Evolutionary conservation across 2,888 invertebrate genomes (phyloP), one percentile per base, ranked within the genome.

Genomic region (Dicyrtomina minuta): DNA sequence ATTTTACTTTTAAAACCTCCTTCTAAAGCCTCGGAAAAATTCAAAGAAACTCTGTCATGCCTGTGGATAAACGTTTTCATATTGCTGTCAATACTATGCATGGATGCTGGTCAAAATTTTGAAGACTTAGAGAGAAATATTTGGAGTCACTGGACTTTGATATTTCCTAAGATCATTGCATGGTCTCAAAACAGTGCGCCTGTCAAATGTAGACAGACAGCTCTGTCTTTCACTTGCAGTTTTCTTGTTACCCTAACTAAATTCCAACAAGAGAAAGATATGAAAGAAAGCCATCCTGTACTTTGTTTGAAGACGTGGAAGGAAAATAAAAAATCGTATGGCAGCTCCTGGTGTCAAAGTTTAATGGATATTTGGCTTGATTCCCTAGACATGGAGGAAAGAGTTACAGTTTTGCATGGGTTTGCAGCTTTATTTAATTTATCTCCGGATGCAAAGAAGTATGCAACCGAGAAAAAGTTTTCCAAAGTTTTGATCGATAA

Each of bases 61-160:
- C 55, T 75, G 1, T 74, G 75, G 71, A 69, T 71, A n/a, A 75
- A 77, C 56, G 62, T 75, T 4, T 73, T 76, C 26, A 71, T 68
- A 13, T 68, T 76, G 12, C 53, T 73, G 1, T 65, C 75, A 0
- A 69, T 69, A n/a, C 39, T 77, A 6, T 70, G 72, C 51, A 43
- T 62, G 4, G 72, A 75, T 56, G 70, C 75, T 53, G 77, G 75
- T 13, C 70, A 74, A 13, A 73, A 76, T 72, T 77, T 75, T 65
- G 75, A 77, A 69, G 76, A 76, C 65, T 59, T 77, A 12, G 76
- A 77, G 69, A 49, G 75, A 15, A 67, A 71, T 20, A 65, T 76
- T 17, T 75, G 72, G 72, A 51, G 27, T 22, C 73, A 75, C 49
- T 70, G 72, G 55, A 26, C 61, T 13, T 66, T 67, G 1, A 64